Evolutionary conservation across 2,888 invertebrate genomes (phyloP).

Genomic region (Troglohyphantes excavatus): DNA sequence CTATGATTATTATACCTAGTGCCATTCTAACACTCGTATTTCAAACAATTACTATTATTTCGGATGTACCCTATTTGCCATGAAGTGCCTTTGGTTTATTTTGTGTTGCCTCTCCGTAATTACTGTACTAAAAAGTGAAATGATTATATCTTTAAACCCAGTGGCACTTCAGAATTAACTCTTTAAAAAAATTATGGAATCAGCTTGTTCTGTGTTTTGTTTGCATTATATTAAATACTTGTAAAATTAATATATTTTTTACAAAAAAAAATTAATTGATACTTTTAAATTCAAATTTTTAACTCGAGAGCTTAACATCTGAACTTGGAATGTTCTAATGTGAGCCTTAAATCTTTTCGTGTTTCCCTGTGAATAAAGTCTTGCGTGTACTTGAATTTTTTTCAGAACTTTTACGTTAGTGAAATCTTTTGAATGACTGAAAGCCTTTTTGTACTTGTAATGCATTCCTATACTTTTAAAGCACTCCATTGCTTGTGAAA

Average conservation of each 20-base stretch:
- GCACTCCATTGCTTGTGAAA: conserved; percentile 32
- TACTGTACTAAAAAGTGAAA: neutral
- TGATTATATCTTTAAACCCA: conserved; percentile 16
- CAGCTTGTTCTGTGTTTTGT: conserved; percentile 33
- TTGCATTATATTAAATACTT: conserved; percentile 16
- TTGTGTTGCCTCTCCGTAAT: conserved; percentile 29
- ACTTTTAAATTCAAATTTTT: conserved; percentile 61
- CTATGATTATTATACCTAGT: conserved; percentile 36
- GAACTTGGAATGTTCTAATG: conserved; percentile 65
- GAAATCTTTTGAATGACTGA: conserved; percentile 21
- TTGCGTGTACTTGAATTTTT: conserved; percentile 18
- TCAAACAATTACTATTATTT: conserved; percentile 33
- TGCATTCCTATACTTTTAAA: conserved; percentile 42
- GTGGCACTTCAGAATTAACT: conserved; percentile 34
- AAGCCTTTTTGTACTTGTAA: conserved; percentile 48
- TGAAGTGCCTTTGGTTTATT: conserved; percentile 73
- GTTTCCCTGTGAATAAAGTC: conserved; percentile 36
- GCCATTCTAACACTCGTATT: conserved; percentile 63
- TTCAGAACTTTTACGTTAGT: conserved; percentile 27
- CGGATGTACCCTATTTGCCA: conserved; percentile 55
- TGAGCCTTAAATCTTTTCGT: conserved; percentile 70
- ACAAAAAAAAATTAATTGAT: conserved; percentile 21
- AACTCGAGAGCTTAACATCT: conserved; percentile 73
- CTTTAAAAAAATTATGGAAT: neutral
- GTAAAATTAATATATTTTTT: conserved; percentile 41